phyloP scores from a whole-genome alignment of 2,888 invertebrate genomes.

The Malthinus flaveolus region DNA sequence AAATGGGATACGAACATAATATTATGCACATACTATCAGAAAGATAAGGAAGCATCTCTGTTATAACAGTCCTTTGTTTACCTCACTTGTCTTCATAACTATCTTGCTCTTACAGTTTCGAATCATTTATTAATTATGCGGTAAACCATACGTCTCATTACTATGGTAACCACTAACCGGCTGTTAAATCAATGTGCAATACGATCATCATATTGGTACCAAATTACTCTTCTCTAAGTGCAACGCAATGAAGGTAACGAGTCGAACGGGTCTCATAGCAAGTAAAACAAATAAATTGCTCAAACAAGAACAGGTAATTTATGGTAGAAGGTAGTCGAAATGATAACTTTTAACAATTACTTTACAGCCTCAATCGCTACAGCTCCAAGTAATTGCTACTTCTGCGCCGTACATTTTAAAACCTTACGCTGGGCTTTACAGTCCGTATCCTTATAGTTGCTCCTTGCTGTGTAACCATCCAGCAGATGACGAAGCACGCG shows the following conservation, averaged over 20 bases:
- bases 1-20: no score
- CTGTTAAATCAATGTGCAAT: neutral
- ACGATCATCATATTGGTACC: no score
- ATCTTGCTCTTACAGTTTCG: no score
- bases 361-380: slow-evolving; percentile 50
- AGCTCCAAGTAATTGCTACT: slow-evolving; percentile 63
- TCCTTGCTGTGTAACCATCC: slow-evolving; percentile 87
- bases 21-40: no score
- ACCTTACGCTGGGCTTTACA: slow-evolving; percentile 79
- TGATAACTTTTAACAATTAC: neutral
- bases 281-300: slow-evolving; percentile 57
- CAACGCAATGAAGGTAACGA: slow-evolving; percentile 61
- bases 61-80: no score
- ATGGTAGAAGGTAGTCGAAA: neutral
- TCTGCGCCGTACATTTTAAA: slow-evolving; percentile 76
- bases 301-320: slow-evolving; percentile 37
- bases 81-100: no score
- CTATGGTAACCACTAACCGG: neutral
- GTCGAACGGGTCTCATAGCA: slow-evolving; percentile 68
- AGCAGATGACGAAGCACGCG: slow-evolving; percentile 71
- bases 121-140: no score
- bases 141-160: no score
- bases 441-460: slow-evolving; percentile 79
- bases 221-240: no score
- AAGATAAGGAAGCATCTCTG: no score